phyloP scores from a whole-genome alignment of 2,888 invertebrate genomes.

The Leucophenga montana region DNA sequence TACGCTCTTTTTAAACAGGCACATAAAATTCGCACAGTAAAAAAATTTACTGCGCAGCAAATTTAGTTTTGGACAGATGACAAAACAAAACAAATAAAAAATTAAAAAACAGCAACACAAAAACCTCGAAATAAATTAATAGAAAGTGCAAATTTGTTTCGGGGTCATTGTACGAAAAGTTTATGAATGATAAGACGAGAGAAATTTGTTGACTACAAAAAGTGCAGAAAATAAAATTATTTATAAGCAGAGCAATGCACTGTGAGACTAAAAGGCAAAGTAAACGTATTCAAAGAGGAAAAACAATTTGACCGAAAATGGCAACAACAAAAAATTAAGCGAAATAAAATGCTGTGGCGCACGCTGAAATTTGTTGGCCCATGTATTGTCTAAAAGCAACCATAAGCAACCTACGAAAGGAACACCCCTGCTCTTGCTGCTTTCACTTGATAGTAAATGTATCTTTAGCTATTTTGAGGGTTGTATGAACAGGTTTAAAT shows the following conservation, averaged over 20 bases:
- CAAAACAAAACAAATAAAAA: background rate
- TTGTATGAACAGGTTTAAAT: too few relatives aligned
- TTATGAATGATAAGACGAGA: slow-evolving; percentile 2
- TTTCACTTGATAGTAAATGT: too few relatives aligned
- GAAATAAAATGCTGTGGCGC: too few relatives aligned
- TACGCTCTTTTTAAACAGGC: too few relatives aligned
- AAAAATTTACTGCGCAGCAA: slow-evolving; percentile 11
- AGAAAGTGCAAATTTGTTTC: background rate
- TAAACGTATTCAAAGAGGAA: background rate
- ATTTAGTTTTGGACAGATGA: background rate
- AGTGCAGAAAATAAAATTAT: background rate
- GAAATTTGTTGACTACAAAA: too few relatives aligned
- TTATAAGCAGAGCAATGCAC: slow-evolving; percentile 2
- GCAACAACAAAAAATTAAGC: background rate
- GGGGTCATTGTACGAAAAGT: background rate
- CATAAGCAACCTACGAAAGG: too few relatives aligned
- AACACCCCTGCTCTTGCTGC: too few relatives aligned
- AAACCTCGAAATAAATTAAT: slow-evolving; percentile 4
- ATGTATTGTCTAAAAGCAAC: too few relatives aligned
- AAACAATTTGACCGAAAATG: background rate
- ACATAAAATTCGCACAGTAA: background rate
- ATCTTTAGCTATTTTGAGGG: too few relatives aligned
- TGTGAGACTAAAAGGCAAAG: background rate
- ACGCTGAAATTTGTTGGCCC: too few relatives aligned
- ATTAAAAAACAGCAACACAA: background rate